Base-by-base conservation (phyloP, 2,113 vertebrate genomes). In the Heteronetta atricapilla region DNA sequence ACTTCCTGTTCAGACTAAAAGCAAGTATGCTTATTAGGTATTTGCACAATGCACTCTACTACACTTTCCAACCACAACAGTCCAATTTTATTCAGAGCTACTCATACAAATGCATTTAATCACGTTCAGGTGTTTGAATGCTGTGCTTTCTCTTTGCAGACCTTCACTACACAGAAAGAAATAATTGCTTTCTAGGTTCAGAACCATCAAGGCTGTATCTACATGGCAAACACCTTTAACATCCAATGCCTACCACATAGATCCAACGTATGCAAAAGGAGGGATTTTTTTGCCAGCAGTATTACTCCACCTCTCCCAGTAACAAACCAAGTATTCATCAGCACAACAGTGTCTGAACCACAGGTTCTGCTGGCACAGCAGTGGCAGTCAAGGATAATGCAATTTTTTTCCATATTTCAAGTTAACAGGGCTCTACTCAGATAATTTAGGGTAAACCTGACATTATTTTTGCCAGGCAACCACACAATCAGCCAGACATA, bases 1-100 rank as follows among this genome's bases (percentile, higher is more conserved):
- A 99, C 96, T 98, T 99, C 99, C 98, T 99, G 99, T 97, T 99
- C 99, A 38, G 99, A 98, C 99, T 99, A 22, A 91, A 97, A 96
- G 76, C 2, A 34, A 92, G 36, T 89, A 93, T 9, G 63, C 3
- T 90, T 12, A 6, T 97, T 79, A 97, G 83, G 70, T 69, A 56
- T 59, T 72, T 64, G 29, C 13, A n/a, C 78, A 63, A 46, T 1
- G 38, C 50, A 53, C 70, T 55, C 52, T 22, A 52, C 42, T 21
- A 38, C 52, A 33, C 46, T 38, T 68, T 44, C 42, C 2, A 0
- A n/a, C 22, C 21, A 55, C 70, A 74, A 4, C 60, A 34, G 17
- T 10, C 48, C 55, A 40, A 6, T 17, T 7, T 48, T 48, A 36
- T 40, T n/a, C 64, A 52, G 5, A 59, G 15, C 53, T 70, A 72